A percentile compares a stretch with the other conserved stretches of the same genome.
phyloP scores from a whole-genome alignment of 2,113 vertebrate species.

The Vulpes vulpes region DNA sequence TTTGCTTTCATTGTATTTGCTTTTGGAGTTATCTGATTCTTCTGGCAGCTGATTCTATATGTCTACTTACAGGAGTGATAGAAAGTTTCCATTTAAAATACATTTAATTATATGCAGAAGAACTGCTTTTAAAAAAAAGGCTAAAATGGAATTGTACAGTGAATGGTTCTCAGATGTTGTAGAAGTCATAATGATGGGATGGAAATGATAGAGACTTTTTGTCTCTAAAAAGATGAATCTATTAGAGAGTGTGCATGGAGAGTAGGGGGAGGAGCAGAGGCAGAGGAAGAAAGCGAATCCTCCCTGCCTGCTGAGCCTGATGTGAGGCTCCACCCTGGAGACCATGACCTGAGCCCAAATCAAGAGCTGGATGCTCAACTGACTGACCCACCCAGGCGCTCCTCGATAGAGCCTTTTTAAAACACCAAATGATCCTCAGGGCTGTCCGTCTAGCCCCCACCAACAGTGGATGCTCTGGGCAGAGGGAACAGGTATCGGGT shows the following conservation, averaged over 20 bases:
- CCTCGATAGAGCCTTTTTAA: not conserved
- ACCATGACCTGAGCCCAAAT: not conserved
- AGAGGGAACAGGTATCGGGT: not conserved
- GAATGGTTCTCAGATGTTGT: not conserved
- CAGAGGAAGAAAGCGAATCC: not conserved
- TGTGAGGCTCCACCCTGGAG: not conserved
- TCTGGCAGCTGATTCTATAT: not conserved
- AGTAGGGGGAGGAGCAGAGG: not conserved
- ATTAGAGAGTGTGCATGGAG: not conserved
- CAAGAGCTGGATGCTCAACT: too few relatives aligned
- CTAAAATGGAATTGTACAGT: not conserved
- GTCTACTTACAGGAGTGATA: not conserved
- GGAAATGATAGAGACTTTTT: not conserved
- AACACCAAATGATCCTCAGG: not conserved
- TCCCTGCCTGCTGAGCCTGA: not conserved
- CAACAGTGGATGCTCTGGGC: not conserved
- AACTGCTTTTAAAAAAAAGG: not conserved
- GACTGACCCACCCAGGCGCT: too few relatives aligned
- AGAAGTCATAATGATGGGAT: not conserved
- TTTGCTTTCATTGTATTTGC: conserved; percentile 61
- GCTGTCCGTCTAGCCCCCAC: not conserved
- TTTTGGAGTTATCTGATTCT: conserved; percentile 17
- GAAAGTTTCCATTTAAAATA: not conserved
- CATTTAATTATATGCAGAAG: conserved; percentile 5
- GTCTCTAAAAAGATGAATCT: not conserved